These are phyloP conservation scores for Dioctria rufipes DNA, from an alignment of 2,888 invertebrate species.

Conservation along the genomic window DNA sequence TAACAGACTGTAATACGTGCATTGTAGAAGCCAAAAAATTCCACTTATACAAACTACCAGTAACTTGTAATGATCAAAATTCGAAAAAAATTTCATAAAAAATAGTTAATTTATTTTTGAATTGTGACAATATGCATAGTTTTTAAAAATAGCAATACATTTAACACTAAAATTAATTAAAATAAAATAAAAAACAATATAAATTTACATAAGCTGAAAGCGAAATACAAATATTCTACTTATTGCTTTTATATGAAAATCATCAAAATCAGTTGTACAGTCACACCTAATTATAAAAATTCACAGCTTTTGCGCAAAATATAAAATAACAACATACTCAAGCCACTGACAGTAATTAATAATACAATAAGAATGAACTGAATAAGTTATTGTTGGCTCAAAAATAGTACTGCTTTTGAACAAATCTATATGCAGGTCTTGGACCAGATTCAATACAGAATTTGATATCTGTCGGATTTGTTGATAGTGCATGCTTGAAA, in stretches of 20 bases:
- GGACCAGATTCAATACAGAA: too few species aligned
- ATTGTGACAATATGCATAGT: conserved; percentile 27
- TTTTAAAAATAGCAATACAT: conserved; percentile 18
- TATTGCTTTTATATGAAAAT: conserved; percentile 17
- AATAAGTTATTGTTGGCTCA: too few species aligned
- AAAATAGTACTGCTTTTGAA: too few species aligned
- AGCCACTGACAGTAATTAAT: conserved; percentile 14
- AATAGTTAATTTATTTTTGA: conserved; percentile 29
- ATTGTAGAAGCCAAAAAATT: too few species aligned
- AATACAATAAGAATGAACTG: neutral
- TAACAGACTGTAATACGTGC: too few species aligned
- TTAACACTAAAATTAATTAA: conserved; percentile 23
- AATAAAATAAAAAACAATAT: conserved; percentile 3
- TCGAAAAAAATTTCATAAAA: conserved; percentile 17
- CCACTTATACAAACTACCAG: too few species aligned
- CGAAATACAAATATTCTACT: conserved; percentile 25
- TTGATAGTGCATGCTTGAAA: too few species aligned
- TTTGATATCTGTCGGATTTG: too few species aligned
- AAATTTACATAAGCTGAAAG: conserved; percentile 31
- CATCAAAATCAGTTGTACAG: conserved; percentile 35
- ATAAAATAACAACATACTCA: conserved; percentile 1
- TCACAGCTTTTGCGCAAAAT: conserved; percentile 42
- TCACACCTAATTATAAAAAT: conserved; percentile 34
- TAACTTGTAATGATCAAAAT: too few species aligned
- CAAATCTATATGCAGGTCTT: too few species aligned